Percentiles rank a stretch among this genome's conserved stretches.
phyloP scores from a whole-genome alignment of 2,113 vertebrate species.

The Myotis davidii region DNA sequence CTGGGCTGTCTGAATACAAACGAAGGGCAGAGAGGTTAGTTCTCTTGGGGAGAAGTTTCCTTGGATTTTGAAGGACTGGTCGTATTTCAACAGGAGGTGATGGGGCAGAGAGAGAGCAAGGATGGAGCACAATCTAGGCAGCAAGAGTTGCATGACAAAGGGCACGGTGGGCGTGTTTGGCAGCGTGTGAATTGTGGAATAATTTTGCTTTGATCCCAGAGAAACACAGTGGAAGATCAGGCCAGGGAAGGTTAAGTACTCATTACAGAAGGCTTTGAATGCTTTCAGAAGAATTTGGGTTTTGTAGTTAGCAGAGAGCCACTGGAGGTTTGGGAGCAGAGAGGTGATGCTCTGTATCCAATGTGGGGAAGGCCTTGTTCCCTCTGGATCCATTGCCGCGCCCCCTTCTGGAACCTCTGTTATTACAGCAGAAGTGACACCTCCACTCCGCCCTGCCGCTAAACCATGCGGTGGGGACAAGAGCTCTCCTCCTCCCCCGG shows the following conservation, averaged over 20 bases:
- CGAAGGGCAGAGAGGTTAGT: background rate
- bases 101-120: background rate
- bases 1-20: background rate
- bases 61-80: background rate
- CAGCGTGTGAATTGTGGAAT: background rate
- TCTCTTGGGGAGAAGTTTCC: background rate
- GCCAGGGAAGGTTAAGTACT: background rate
- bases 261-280: background rate
- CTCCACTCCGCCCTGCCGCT: background rate
- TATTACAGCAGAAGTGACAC: background rate
- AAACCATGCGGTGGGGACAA: no score
- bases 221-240: background rate
- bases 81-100: background rate
- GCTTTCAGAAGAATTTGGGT: background rate
- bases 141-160: background rate
- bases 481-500: background rate
- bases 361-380: background rate
- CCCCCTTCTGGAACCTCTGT: background rate
- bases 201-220: background rate
- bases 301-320: background rate
- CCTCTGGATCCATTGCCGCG: background rate
- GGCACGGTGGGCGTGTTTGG: rapidly evolving
- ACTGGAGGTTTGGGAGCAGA: background rate
- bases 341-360: background rate
- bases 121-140: background rate